These are phyloP conservation scores for Sternarchorhynchus goeldii DNA, from an alignment of 2,797 vertebrate genomes.

Conservation along the genomic window DNA sequence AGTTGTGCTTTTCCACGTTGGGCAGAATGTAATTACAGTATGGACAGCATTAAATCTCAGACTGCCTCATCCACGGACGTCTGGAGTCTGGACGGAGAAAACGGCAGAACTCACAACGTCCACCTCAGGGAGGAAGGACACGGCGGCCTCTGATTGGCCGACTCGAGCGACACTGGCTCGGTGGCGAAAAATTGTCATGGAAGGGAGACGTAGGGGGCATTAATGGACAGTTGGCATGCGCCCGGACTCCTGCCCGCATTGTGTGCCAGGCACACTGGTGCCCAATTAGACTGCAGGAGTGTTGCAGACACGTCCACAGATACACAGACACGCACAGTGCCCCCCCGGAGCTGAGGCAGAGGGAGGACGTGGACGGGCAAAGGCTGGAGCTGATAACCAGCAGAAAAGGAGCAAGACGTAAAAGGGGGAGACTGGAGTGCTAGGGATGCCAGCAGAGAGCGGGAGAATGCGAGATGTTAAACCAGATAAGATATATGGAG, in stretches of 20 bases:
- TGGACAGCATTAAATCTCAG: slow-evolving; percentile 40
- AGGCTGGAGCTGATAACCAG: not conserved
- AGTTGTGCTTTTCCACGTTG: slow-evolving; percentile 32
- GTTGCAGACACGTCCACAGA: slow-evolving; percentile 72
- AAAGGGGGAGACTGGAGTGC: slow-evolving; percentile 8
- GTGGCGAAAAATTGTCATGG: slow-evolving; percentile 57
- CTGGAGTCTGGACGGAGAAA: slow-evolving; percentile 2
- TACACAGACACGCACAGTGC: slow-evolving; percentile 55
- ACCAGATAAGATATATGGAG: slow-evolving; percentile 41
- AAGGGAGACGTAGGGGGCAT: slow-evolving; percentile 72
- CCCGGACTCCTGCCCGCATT: slow-evolving; percentile 66
- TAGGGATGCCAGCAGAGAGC: not conserved
- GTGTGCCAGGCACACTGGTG: slow-evolving; percentile 72
- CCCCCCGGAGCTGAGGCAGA: slow-evolving; percentile 65
- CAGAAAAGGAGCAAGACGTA: slow-evolving; percentile 27
- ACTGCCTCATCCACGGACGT: slow-evolving; percentile 15
- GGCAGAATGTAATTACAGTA: slow-evolving; percentile 43
- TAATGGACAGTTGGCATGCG: slow-evolving; percentile 71
- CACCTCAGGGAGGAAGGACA: slow-evolving; percentile 15
- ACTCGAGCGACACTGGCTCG: slow-evolving; percentile 32
- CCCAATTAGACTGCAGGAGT: slow-evolving; percentile 81
- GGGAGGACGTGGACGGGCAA: not conserved
- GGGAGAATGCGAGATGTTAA: slow-evolving; percentile 35
- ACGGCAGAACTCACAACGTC: slow-evolving; percentile 30
- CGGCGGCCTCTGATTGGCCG: slow-evolving; percentile 39